These are phyloP conservation scores for Mugil cephalus DNA, from an alignment of 2,113 vertebrate species.

Conservation along the genomic window DNA sequence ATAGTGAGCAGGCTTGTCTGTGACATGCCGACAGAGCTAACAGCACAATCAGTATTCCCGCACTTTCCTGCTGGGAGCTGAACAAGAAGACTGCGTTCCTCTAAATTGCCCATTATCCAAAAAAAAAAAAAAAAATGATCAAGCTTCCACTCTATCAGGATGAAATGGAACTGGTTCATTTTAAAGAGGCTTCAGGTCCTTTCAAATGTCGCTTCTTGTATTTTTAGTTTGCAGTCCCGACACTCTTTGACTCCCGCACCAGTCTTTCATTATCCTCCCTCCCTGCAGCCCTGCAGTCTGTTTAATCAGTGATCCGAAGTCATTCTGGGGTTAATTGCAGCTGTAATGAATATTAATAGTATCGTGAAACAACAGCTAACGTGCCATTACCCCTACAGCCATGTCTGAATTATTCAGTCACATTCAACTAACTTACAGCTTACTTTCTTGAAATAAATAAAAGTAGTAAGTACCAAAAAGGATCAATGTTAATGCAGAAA, in stretches of 20 bases:
- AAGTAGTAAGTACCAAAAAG: no score
- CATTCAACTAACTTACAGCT: neutral
- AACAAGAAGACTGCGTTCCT: neutral
- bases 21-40: slow-evolving; percentile 45
- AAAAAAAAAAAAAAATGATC: neutral
- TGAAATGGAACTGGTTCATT: slow-evolving; percentile 20
- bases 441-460: no score
- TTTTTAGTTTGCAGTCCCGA: neutral
- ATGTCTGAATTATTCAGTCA: slow-evolving; percentile 4
- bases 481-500: no score
- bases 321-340: slow-evolving; percentile 65
- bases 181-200: slow-evolving; percentile 41
- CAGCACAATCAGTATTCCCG: slow-evolving; percentile 55
- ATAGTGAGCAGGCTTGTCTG: slow-evolving; percentile 39
- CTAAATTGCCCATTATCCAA: slow-evolving; percentile 31
- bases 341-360: slow-evolving; percentile 71
- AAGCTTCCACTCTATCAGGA: neutral
- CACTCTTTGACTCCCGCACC: slow-evolving; percentile 13
- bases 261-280: slow-evolving; percentile 7
- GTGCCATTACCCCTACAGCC: slow-evolving; percentile 20
- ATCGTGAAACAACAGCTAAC: slow-evolving; percentile 30
- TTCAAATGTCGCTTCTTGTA: slow-evolving; percentile 16
- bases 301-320: slow-evolving; percentile 65
- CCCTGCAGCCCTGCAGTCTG: slow-evolving; percentile 38
- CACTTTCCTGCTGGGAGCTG: neutral